Base-by-base conservation (phyloP, 2,888 invertebrate genomes). In the Osmoderma eremita region DNA sequence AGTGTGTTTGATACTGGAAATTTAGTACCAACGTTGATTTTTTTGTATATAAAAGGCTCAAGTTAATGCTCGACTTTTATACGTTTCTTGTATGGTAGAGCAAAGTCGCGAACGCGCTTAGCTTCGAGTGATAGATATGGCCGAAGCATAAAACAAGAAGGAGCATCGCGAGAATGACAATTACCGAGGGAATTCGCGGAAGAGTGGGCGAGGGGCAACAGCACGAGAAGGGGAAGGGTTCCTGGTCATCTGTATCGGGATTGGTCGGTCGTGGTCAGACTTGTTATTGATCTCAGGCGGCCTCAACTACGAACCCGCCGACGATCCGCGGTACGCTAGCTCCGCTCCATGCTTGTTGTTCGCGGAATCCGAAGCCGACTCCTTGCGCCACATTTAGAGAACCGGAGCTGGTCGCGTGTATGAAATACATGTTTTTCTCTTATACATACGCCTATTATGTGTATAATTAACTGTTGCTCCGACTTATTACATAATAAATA, bases 241-340 rank as follows among this genome's bases (percentile, higher is more conserved):
- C 51, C 51, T 67, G 67, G 62, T 67, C 67, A 62, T 62, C 67
- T 67, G 64, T 41, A 56, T 75, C 73, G 71, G 74, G 75, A 77
- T 77, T 77, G 77, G 78, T 72, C 76, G 74, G 71, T 69, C 68
- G 67, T 71, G 76, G 77, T 76, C 78, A 78, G 76, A 77, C 77
- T 68, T 75, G 78, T 76, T 77, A 77, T 77, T 75, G 77, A 77
- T 77, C 74, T 75, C 73, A 67, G 68, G 67, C 67, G 53, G 54
- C 62, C 61, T 49, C 38, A 63, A 58, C 65, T 67, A 63, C 42
- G 56, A 51, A 58, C 63, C 69, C 70, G 67, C 67, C 63, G 65
- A 56, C 69, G 66, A 50, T 58, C 65, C 66, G 64, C 62, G 41
- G 45, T 54, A 20, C 39, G 48, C 41, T 62, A 38, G 45, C 18